Evolutionary conservation across 92 coral and sea anemone species (phyloP), one percentile per base, ranked within the genome.

Genomic region (Zoanthus sociatus): DNA sequence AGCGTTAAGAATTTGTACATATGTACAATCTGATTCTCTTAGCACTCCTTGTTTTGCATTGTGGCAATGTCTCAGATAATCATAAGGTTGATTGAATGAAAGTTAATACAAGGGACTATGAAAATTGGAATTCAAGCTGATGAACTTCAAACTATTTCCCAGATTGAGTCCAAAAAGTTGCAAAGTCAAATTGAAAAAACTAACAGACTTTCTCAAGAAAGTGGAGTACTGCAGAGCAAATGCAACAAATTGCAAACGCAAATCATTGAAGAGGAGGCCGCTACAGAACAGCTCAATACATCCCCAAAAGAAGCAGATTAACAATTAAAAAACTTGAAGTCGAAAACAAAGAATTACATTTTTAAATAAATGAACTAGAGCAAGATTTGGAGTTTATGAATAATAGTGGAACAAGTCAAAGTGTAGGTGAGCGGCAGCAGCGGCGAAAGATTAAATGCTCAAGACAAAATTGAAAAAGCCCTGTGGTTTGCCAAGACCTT

Each of bases 401-500:
- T 71, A 84, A 16, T 47, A 81, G 77, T 45, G 81, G 76, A 20
- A 78, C 37, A 46, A 0, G 83, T 11, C 60, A 7, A 54, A 46
- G 88, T 51, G 89, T 91, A 26, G 78, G 84, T 60, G 94, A 85
- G 71, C 16, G 90, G 66, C 92, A 90, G 83, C 88, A 87, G 64
- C 26, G 92, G 10, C 60, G 87, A 64, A 92, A 92, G 0, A 87
- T 33, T 92, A 9, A 86, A 90, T 88, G 14, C 90, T 94, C 3
- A 94, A 88, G 74, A 94, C 94, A 47, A 87, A 9, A 87, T 86
- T 4, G 92, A 93, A 73, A 91, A 77, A 54, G 92, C 89, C 53
- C 83, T 93, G 44, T 93, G 94, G 96, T 93, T 91, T 84, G 94
- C 92, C 45, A 74, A 93, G 9, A 86, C 96, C 1, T 91, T 70